Evolutionary conservation across 1,140 invertebrate genomes (phyloP).

Genomic region (Drosophila willistoni): DNA sequence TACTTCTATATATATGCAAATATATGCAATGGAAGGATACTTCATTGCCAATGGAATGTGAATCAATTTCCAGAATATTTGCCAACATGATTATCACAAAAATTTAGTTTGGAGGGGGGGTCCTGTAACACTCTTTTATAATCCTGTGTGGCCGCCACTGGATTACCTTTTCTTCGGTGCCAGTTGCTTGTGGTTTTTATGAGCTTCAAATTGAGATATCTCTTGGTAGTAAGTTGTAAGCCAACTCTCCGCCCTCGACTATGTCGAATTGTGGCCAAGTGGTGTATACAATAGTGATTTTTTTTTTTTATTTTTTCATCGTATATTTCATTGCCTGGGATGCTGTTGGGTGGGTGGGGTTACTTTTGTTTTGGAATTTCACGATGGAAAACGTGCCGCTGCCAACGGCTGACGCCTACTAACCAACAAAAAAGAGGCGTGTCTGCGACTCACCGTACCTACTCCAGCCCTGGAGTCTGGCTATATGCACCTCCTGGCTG

Average conservation of each 20-base stretch:
- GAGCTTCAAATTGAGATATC: constrained; percentile 76
- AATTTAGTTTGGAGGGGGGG: background rate
- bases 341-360: constrained; percentile 32
- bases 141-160: background rate
- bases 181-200: constrained; percentile 56
- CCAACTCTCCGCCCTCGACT: constrained; percentile 18
- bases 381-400: constrained; percentile 73
- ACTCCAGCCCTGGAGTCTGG: background rate
- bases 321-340: constrained; percentile 19
- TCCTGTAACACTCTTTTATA: background rate
- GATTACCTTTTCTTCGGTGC: constrained; percentile 13
- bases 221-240: constrained; percentile 69
- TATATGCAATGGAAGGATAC: too few relatives aligned
- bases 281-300: constrained; percentile 45
- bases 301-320: constrained; percentile 20
- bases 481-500: constrained; percentile 3
- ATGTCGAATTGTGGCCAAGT: constrained; percentile 29
- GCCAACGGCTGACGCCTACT: constrained; percentile 60
- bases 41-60: too few relatives aligned
- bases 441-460: constrained; percentile 40
- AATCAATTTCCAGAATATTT: background rate
- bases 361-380: constrained; percentile 54
- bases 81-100: background rate
- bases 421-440: constrained; percentile 44
- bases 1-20: too few relatives aligned